Base-by-base conservation (phyloP, 2,888 invertebrate species). In the Amphipyra tragopoginis region DNA sequence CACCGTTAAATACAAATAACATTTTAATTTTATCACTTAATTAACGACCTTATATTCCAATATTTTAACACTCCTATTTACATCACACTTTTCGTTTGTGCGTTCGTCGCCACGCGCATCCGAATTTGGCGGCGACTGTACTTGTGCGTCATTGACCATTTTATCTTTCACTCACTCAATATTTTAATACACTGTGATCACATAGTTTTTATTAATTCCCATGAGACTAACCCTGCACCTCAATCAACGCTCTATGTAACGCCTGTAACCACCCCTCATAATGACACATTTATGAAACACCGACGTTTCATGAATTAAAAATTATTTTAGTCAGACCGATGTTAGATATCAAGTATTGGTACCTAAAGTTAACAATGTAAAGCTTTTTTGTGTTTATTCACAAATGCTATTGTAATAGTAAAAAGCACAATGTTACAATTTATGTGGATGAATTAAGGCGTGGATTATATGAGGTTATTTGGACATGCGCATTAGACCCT, bases 141-240 rank as follows among this genome's bases (percentile, higher is more conserved):
- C 90, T 90, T 93, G 91, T 91, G 90, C 92, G 88, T 93, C 93
- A 92, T 91, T 93, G 91, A 92, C 87, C 94, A 94, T 94, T 93
- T 93, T 94, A 86, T 83, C 75, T 83, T 83, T 82, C 83, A 86
- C 86, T 68, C 77, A 75, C 54, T 83, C 80, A 79, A 81, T 85
- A 86, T 84, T 86, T 84, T 81, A 72, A 76, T 81, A 81, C 82
- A 85, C 82, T 80, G 75, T 72, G 83, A 77, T 87, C 85, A 90
- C 87, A 85, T 88, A 84, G 83, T 86, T 83, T 77, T 65, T 70
- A 56, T 47, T 58, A 45, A 64, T 65, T 62, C 43, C 70, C 51
- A 48, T 61, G 67, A 69, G 66, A 63, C 34, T 36, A 59, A 52
- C 49, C 43, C 54, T 51, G 65, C 63, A 65, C 66, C 52, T 63